phyloP scores from a whole-genome alignment of 64 coral and sea anemone species.

The Montipora foliosa region DNA sequence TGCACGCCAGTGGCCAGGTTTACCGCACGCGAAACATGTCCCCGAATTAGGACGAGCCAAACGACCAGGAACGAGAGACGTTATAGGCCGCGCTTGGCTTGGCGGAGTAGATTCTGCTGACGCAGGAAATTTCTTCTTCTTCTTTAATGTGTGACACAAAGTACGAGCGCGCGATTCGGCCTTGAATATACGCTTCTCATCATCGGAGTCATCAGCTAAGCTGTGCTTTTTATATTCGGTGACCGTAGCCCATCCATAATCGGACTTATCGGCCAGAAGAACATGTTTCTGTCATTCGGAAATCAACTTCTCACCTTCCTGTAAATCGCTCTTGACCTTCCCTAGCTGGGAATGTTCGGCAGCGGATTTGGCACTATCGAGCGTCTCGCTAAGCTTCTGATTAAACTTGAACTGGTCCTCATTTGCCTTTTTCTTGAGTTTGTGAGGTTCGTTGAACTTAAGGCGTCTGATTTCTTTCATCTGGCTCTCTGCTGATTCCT shows the following conservation, averaged over 20 bases:
- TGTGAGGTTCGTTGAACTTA: background rate
- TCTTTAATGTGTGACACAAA: constrained; percentile 2
- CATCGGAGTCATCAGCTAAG: background rate
- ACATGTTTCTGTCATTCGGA: constrained; percentile 41
- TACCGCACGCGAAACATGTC: no score
- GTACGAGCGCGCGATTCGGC: background rate
- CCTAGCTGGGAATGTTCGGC: background rate
- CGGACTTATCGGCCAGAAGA: constrained; percentile 32
- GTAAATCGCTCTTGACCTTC: background rate
- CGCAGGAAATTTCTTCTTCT: no score
- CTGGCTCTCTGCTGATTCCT: no score
- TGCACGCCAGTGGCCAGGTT: no score
- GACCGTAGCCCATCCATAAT: background rate
- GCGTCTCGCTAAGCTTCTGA: no score
- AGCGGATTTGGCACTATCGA: background rate
- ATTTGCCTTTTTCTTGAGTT: background rate
- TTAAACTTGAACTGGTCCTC: constrained; percentile 2
- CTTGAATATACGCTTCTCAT: no score
- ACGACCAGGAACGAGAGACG: no score
- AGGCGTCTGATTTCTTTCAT: no score
- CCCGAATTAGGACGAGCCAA: no score
- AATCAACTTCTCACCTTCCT: constrained; percentile 39
- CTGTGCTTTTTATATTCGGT: constrained; percentile 43
- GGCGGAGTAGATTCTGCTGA: no score
- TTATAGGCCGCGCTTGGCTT: no score